phyloP scores from a whole-genome alignment of 2,113 vertebrate genomes.

The Dasyurus viverrinus region DNA sequence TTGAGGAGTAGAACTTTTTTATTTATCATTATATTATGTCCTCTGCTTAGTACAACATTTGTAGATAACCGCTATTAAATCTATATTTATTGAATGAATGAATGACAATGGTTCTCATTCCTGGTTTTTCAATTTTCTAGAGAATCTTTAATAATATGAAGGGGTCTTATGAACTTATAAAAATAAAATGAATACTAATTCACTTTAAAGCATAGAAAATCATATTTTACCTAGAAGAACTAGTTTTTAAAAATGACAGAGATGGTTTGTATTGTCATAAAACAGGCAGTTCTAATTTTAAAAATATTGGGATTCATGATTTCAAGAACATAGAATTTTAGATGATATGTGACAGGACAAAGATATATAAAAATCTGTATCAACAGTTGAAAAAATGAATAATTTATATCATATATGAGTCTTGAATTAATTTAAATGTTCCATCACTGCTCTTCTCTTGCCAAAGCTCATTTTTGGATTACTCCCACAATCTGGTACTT shows the following conservation, averaged over 20 bases:
- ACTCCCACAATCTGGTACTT: neutral
- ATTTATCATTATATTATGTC: neutral
- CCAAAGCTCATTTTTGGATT: neutral
- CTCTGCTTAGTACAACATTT: neutral
- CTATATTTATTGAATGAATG: neutral
- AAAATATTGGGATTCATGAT: slow-evolving; percentile 56
- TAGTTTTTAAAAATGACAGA: neutral
- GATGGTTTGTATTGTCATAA: slow-evolving; percentile 57
- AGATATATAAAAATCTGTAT: slow-evolving; percentile 59
- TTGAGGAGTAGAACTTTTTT: neutral
- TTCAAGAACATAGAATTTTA: slow-evolving; percentile 58
- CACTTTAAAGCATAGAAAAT: neutral
- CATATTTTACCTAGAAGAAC: neutral
- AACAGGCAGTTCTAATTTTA: slow-evolving; percentile 58
- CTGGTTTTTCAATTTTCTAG: neutral
- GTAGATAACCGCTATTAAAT: neutral
- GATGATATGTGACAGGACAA: slow-evolving; percentile 66
- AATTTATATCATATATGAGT: slow-evolving; percentile 75
- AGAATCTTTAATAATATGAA: neutral
- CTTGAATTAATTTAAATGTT: slow-evolving; percentile 52
- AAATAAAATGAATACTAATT: neutral
- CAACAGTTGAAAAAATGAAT: slow-evolving; percentile 63
- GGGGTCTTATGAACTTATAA: neutral
- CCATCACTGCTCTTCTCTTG: slow-evolving; percentile 67
- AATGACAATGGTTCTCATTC: neutral